Conservation (phyloP, 2,113 vertebrate species). For the Rattus rattus region DNA sequence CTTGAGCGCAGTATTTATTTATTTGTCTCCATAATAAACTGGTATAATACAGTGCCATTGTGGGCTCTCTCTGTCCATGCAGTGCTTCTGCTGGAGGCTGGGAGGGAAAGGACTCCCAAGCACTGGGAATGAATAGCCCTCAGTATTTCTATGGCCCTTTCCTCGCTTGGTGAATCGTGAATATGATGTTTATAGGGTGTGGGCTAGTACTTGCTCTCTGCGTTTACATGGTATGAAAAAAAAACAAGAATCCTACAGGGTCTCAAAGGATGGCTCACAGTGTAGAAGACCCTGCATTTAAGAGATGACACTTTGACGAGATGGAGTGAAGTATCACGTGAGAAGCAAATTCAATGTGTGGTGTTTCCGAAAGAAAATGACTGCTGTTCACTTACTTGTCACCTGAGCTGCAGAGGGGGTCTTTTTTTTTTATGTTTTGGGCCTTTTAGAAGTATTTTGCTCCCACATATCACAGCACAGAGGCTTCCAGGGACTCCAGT, state of each 20-base stretch:
- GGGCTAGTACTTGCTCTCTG: neutral
- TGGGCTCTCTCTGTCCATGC: neutral
- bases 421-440: neutral
- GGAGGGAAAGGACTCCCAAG: neutral
- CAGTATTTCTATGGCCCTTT: neutral
- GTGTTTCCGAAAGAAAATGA: slow-evolving; percentile 30
- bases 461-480: neutral
- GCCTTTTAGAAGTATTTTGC: slow-evolving; percentile 12
- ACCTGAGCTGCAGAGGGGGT: neutral
- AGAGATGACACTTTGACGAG: neutral
- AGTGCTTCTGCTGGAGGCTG: neutral
- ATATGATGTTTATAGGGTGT: neutral
- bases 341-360: neutral
- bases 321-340: neutral
- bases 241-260: neutral
- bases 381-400: neutral
- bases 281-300: neutral
- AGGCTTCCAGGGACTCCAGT: neutral
- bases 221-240: neutral
- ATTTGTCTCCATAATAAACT: neutral
- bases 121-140: slow-evolving; percentile 27
- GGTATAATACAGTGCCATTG: neutral
- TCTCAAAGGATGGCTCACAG: neutral
- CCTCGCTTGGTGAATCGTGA: neutral
- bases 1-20: neutral